phyloP scores from a whole-genome alignment of 1,140 invertebrate species.

The Euglossa dilemma region DNA sequence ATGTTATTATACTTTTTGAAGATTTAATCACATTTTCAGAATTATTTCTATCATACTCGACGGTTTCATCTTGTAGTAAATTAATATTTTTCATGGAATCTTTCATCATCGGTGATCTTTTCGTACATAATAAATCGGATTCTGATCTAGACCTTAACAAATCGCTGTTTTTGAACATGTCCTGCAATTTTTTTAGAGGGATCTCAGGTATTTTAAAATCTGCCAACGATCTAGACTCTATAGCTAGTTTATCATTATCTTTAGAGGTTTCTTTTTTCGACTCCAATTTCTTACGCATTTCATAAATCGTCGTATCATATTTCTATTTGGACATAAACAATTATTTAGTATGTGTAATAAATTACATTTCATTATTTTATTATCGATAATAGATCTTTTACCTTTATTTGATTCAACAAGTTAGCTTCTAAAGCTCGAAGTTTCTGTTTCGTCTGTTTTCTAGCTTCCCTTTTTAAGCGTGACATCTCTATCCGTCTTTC shows the following conservation, averaged over 20 bases:
- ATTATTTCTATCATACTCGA: conserved; percentile 23
- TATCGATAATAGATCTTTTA: conserved; percentile 47
- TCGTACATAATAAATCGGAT: conserved; percentile 70
- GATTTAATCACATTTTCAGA: conserved; percentile 19
- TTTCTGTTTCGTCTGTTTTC: conserved; percentile 78
- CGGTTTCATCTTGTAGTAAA: conserved; percentile 5
- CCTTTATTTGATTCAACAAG: conserved; percentile 80
- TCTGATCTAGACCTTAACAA: conserved; percentile 78
- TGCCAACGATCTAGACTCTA: conserved; percentile 76
- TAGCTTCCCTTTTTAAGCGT: conserved; percentile 77
- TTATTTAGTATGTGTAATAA: neutral
- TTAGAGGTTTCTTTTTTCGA: conserved; percentile 72
- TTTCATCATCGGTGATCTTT: conserved; percentile 37
- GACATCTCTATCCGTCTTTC: conserved; percentile 79
- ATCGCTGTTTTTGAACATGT: conserved; percentile 77
- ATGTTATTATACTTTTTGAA: conserved; percentile 5
- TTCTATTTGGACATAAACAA: conserved; percentile 68
- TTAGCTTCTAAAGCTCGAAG: conserved; percentile 78
- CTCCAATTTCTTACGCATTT: conserved; percentile 80
- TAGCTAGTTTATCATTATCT: conserved; percentile 77
- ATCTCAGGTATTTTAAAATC: conserved; percentile 81
- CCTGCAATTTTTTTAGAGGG: conserved; percentile 78
- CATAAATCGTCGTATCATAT: conserved; percentile 79
- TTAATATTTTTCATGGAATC: conserved; percentile 41
- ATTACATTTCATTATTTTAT: neutral